These are phyloP conservation scores for Apodemus agrarius DNA, from an alignment of 2,797 vertebrate species.

Conservation along the genomic window DNA sequence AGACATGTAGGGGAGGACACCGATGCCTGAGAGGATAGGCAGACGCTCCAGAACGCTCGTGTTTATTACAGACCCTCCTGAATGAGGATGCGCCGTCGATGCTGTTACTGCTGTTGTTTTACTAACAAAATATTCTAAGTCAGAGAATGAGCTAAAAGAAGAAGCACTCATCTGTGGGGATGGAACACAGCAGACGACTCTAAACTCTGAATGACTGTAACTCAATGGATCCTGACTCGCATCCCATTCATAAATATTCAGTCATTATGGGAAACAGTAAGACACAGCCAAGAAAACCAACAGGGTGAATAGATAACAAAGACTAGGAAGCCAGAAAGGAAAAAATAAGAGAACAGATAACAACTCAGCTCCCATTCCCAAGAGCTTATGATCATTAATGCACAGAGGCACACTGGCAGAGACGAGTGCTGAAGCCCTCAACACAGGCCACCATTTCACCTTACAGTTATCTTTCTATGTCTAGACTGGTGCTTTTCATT, in stretches of 20 bases:
- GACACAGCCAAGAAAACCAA: slow-evolving; percentile 5
- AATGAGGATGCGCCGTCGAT: background rate
- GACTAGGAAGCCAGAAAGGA: background rate
- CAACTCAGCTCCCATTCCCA: background rate
- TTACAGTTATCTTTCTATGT: background rate
- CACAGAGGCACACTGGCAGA: background rate
- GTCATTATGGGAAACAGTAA: slow-evolving; percentile 12
- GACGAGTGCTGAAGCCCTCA: background rate
- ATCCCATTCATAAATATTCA: slow-evolving; percentile 7
- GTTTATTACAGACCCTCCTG: background rate
- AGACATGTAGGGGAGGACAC: background rate
- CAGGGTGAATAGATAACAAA: background rate
- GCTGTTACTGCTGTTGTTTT: background rate
- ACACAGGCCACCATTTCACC: background rate
- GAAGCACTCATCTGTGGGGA: background rate
- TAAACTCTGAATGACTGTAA: background rate
- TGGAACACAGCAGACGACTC: background rate
- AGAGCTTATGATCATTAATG: background rate
- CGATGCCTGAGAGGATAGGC: background rate
- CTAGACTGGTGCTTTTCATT: background rate
- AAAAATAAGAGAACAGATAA: background rate
- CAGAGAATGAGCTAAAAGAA: slow-evolving; percentile 17
- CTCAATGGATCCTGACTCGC: background rate
- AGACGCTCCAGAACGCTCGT: background rate
- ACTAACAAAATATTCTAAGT: background rate